Conservation (phyloP, 1,140 invertebrate species). For the Heterodera carotae region DNA sequence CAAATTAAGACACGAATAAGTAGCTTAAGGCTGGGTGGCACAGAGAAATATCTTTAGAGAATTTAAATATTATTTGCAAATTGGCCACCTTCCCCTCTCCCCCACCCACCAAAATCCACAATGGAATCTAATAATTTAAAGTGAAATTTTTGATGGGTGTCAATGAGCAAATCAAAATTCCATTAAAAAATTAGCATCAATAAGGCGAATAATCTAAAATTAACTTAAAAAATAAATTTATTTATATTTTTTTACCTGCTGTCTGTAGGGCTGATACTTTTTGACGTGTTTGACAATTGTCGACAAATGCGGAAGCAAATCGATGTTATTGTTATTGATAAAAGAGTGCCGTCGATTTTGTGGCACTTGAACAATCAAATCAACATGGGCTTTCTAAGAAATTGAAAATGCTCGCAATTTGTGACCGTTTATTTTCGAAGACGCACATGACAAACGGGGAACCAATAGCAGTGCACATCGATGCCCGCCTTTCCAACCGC, state of each 20-base stretch:
- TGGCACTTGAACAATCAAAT: slow-evolving; percentile 63
- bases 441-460: slow-evolving; percentile 62
- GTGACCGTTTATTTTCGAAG: background rate
- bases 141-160: too few species aligned
- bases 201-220: too few species aligned
- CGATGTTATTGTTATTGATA: slow-evolving; percentile 45
- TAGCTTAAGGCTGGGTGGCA: too few species aligned
- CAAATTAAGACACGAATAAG: too few species aligned
- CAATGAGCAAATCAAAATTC: too few species aligned
- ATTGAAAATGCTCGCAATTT: background rate
- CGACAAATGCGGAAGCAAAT: slow-evolving; percentile 52
- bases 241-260: slow-evolving; percentile 44
- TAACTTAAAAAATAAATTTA: background rate
- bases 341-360: slow-evolving; percentile 53
- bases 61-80: too few species aligned
- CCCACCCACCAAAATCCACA: too few species aligned
- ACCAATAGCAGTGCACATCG: slow-evolving; percentile 65
- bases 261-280: slow-evolving; percentile 60
- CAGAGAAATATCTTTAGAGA: too few species aligned
- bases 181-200: too few species aligned
- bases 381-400: slow-evolving; percentile 55
- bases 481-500: slow-evolving; percentile 61
- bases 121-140: too few species aligned
- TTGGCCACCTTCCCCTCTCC: too few species aligned
- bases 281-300: slow-evolving; percentile 59